These are phyloP conservation scores for Neostethus bicornis DNA, from an alignment of 2,797 vertebrate genomes.

Conservation along the genomic window DNA sequence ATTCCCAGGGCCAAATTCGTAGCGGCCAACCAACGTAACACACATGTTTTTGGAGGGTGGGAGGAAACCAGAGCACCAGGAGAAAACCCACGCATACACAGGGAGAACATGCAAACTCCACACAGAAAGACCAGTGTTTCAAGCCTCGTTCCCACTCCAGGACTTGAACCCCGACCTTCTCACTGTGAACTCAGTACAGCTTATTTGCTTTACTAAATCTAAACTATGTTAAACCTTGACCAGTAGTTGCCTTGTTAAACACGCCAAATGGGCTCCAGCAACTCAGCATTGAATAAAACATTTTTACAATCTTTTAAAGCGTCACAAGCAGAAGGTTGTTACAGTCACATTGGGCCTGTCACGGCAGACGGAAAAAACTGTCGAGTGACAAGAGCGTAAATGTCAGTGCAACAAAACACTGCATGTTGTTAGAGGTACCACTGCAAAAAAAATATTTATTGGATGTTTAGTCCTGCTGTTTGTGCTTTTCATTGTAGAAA, in stretches of 20 bases:
- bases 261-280: neutral
- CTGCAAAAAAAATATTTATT: conserved; percentile 16
- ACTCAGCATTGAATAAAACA: neutral
- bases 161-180: too few species aligned
- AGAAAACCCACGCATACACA: too few species aligned
- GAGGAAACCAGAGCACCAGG: too few species aligned
- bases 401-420: neutral
- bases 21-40: too few species aligned
- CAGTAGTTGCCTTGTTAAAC: neutral
- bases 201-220: neutral
- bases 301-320: neutral
- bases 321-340: too few species aligned
- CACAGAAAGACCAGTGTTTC: too few species aligned
- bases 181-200: too few species aligned
- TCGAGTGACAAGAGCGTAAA: neutral
- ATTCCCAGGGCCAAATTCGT: too few species aligned
- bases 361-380: neutral
- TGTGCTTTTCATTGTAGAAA: conserved; percentile 13
- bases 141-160: too few species aligned
- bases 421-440: neutral
- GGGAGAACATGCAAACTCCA: too few species aligned
- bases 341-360: neutral
- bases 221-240: neutral
- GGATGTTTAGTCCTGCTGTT: conserved; percentile 7
- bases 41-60: too few species aligned